Conservation (phyloP, 2,888 invertebrate genomes). For the Sympetrum striolatum region DNA sequence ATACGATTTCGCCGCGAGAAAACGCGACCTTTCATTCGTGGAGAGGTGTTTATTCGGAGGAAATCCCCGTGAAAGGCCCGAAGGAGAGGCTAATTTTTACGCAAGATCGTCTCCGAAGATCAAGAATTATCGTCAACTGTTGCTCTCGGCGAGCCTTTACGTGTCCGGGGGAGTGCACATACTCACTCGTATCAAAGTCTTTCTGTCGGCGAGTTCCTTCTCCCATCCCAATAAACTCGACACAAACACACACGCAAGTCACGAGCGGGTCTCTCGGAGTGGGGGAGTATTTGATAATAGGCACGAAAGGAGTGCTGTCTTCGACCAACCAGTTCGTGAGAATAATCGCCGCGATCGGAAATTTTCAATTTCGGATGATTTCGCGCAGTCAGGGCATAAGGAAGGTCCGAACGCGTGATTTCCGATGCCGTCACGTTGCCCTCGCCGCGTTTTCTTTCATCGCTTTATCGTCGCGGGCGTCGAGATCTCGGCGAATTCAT, state of each 20-base stretch:
- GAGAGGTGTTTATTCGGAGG: not conserved
- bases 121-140: not conserved
- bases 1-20: too few relatives aligned
- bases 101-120: not conserved
- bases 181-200: not conserved
- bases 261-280: not conserved
- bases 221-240: not conserved
- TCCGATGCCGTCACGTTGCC: not conserved
- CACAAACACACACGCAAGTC: constrained; percentile 6
- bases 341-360: constrained; percentile 15
- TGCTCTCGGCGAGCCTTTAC: not conserved
- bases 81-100: not conserved
- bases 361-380: constrained; percentile 36
- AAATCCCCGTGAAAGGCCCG: not conserved
- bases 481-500: not conserved
- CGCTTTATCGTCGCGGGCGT: not conserved
- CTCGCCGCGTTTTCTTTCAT: not conserved
- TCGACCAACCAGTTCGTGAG: not conserved
- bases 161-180: not conserved
- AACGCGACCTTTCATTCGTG: not conserved
- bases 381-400: not conserved
- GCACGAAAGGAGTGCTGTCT: constrained; percentile 1
- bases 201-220: not conserved
- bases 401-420: not conserved
- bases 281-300: constrained; percentile 23